Conservation (phyloP, 1,140 invertebrate species). For the Linepithema humile region DNA sequence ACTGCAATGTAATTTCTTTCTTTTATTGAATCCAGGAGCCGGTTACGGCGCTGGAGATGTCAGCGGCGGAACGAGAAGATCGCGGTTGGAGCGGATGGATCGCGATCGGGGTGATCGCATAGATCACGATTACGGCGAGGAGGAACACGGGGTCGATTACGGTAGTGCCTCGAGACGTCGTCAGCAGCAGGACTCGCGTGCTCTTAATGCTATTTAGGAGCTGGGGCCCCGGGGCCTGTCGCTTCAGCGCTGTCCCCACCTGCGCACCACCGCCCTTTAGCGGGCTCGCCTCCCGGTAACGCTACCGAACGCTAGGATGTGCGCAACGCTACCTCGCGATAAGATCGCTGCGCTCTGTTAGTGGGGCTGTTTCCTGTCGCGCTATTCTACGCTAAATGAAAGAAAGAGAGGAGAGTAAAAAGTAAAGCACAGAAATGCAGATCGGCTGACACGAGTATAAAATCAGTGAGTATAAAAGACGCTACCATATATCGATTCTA, state of each 20-base stretch:
- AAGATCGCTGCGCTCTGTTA: constrained; percentile 66
- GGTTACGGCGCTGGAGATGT: constrained; percentile 76
- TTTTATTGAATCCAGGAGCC: constrained; percentile 58
- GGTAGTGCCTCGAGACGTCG: constrained; percentile 76
- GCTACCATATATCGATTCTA: constrained; percentile 34
- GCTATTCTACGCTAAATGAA: constrained; percentile 48
- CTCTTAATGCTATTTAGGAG: constrained; percentile 83
- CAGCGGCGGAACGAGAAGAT: constrained; percentile 77
- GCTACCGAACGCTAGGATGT: constrained; percentile 67
- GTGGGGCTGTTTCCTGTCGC: constrained; percentile 71
- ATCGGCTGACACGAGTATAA: constrained; percentile 20
- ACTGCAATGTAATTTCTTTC: background rate
- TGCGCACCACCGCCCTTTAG: constrained; percentile 83
- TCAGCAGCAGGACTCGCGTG: constrained; percentile 81
- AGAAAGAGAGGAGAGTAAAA: background rate
- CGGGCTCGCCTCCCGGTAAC: constrained; percentile 66
- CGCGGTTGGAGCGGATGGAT: constrained; percentile 79
- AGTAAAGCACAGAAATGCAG: background rate
- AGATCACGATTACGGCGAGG: constrained; percentile 81
- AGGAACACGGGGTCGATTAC: constrained; percentile 77
- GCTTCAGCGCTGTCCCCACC: constrained; percentile 82
- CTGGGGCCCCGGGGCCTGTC: constrained; percentile 84
- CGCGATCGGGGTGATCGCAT: constrained; percentile 76
- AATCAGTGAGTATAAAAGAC: constrained; percentile 5
- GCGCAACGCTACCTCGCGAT: constrained; percentile 69